Evolutionary conservation across 1,140 invertebrate genomes (phyloP), one percentile per base, ranked within the genome.

Genomic region (Schlechtendalia chinensis): DNA sequence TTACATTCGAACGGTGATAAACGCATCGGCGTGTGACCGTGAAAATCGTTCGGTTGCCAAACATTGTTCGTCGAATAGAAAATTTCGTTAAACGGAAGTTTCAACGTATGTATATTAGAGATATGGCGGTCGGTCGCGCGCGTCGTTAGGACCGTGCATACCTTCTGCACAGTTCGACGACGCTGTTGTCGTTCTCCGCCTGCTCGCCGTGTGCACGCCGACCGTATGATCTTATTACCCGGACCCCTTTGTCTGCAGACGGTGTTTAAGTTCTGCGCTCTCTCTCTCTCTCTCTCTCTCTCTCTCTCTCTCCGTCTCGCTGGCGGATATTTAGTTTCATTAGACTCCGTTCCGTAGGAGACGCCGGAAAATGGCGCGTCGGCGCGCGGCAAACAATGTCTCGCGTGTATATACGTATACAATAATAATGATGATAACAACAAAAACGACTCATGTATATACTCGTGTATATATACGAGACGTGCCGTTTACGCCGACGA

Each of bases 321-420:
- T 74, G 17, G 19, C 32, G 72, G 54, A 39, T 75, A 59, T 75
- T 58, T 58, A 58, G 72, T 75, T 75, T 75, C 72, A 39, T 75
- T 75, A 59, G 29, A 22, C 65, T 65, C 11, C 22, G 19, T 74
- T 74, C 24, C 54, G 29, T 5, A 1, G 45, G 24, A 53, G 14
- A 27, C n/a, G n/a, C n/a, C n/a, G n/a, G n/a, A n/a, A n/a, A 58
- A 12, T 58, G 11, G 22, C 1, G 1, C 8, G 22, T 24, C 6
- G 24, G 19, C 19, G 47, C 6, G 53, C 10, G 53, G 24, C 27
- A 58, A 58, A 58, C 71, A 72, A 16, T 39, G 27, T 63, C 27
- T 63, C n/a, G 19, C 16, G 11, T 29, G 32, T 27, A 74, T 50
- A 56, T 24, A 47, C n/a, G 58, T 24, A 56, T n/a, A n/a, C n/a